phyloP scores from a whole-genome alignment of 2,797 vertebrate genomes.

The Clarias fuscus region DNA sequence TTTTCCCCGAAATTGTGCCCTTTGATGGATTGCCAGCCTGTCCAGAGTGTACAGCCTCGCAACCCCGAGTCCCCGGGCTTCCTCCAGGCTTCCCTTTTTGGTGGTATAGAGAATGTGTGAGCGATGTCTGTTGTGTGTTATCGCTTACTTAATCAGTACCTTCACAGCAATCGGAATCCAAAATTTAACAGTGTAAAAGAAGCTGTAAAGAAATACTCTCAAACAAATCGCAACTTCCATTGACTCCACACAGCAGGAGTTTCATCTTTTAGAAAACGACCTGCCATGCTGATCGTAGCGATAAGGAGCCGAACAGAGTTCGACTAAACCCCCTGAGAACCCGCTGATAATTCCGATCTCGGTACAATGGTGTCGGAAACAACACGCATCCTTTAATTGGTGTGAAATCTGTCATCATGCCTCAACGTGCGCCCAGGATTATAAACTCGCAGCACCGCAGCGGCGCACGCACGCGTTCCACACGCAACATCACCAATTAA shows the following conservation, averaged over 20 bases:
- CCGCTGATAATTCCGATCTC: slow-evolving; percentile 26
- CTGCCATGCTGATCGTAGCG: neutral
- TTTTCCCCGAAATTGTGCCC: too few species aligned
- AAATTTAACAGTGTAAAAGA: neutral
- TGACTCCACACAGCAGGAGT: neutral
- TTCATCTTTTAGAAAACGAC: neutral
- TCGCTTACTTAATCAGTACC: neutral
- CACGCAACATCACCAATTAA: slow-evolving; percentile 26
- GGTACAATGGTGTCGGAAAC: slow-evolving; percentile 36
- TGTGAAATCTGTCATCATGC: slow-evolving; percentile 40
- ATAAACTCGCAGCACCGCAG: slow-evolving; percentile 23
- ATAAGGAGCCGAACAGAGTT: neutral
- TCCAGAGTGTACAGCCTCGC: too few species aligned
- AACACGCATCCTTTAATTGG: slow-evolving; percentile 35
- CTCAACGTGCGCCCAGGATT: slow-evolving; percentile 31
- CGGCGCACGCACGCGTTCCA: slow-evolving; percentile 16
- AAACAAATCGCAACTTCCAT: neutral
- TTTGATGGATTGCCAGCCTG: too few species aligned
- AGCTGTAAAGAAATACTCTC: neutral
- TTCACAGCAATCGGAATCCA: neutral
- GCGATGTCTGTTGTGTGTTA: neutral
- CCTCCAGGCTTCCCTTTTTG: too few species aligned
- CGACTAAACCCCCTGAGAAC: neutral
- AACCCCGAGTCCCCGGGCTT: too few species aligned
- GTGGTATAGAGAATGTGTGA: too few species aligned